Conservation (phyloP, 2,113 vertebrate species). For the Cepphus grylle region DNA sequence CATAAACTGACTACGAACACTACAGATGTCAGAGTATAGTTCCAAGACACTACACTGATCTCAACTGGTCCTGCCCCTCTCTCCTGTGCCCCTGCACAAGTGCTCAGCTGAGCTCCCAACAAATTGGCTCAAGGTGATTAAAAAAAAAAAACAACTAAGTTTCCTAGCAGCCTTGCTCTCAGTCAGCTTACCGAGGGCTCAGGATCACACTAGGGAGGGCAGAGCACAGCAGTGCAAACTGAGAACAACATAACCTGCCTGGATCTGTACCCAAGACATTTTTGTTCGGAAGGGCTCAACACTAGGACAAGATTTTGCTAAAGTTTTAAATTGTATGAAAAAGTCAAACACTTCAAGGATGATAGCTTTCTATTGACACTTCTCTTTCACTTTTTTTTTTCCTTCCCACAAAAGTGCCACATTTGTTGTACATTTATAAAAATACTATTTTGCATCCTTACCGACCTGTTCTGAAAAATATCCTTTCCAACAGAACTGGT, state of each 20-base stretch:
- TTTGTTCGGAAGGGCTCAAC: neutral
- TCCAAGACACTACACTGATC: neutral
- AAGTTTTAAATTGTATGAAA: neutral
- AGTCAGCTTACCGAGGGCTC: neutral
- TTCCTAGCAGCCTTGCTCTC: neutral
- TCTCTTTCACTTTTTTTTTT: neutral
- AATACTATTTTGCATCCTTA: neutral
- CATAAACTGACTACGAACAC: neutral
- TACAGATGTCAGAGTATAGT: neutral
- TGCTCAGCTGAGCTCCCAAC: neutral
- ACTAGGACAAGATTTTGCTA: neutral
- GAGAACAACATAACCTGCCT: neutral
- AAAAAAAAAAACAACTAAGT: neutral
- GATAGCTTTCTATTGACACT: neutral
- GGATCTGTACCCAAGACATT: neutral
- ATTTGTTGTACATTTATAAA: neutral
- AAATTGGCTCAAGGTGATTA: neutral
- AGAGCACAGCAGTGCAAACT: neutral
- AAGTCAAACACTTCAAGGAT: neutral
- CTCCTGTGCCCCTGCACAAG: neutral
- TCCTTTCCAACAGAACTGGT: neutral
- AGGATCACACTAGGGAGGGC: neutral
- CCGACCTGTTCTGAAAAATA: neutral
- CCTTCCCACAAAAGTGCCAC: neutral
- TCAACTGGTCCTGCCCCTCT: rapidly evolving